These are phyloP conservation scores for Zhuqinia jingwanae DNA, from an alignment of 2,888 invertebrate genomes.

Conservation along the genomic window DNA sequence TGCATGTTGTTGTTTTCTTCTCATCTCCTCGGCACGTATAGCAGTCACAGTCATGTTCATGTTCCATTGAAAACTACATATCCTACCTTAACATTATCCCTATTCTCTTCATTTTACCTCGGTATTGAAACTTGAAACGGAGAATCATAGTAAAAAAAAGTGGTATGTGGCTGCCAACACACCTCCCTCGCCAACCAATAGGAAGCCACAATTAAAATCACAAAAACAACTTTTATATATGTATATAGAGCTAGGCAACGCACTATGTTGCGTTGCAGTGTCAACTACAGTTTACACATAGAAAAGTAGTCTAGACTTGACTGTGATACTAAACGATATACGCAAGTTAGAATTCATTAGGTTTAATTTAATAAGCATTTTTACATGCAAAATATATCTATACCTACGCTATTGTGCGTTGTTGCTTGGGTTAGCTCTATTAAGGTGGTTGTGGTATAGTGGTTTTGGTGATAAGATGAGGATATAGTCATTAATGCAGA, in stretches of 20 bases:
- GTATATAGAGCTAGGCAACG: not conserved
- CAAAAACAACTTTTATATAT: not conserved
- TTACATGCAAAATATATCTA: not conserved
- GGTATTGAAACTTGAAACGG: not conserved
- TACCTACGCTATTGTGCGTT: not conserved
- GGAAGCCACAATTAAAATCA: not conserved
- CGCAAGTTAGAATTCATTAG: not conserved
- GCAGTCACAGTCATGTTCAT: not conserved
- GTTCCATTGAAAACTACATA: slow-evolving; percentile 3
- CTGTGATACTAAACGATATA: not conserved
- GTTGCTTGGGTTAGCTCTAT: too few species aligned
- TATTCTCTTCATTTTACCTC: not conserved
- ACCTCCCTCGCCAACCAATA: slow-evolving; percentile 34
- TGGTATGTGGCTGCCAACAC: slow-evolving; percentile 28
- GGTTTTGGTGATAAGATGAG: too few species aligned
- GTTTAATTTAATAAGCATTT: not conserved
- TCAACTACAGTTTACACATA: too few species aligned
- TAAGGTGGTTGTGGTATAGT: too few species aligned
- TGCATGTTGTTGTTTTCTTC: not conserved
- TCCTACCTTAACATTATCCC: slow-evolving; percentile 1
- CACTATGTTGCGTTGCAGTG: not conserved
- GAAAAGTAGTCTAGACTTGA: not conserved
- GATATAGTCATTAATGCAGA: too few species aligned
- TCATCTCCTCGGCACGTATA: not conserved
- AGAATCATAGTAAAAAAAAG: not conserved